Base-by-base conservation (phyloP, 2,113 vertebrate genomes). In the Pogonocichla stellata region DNA sequence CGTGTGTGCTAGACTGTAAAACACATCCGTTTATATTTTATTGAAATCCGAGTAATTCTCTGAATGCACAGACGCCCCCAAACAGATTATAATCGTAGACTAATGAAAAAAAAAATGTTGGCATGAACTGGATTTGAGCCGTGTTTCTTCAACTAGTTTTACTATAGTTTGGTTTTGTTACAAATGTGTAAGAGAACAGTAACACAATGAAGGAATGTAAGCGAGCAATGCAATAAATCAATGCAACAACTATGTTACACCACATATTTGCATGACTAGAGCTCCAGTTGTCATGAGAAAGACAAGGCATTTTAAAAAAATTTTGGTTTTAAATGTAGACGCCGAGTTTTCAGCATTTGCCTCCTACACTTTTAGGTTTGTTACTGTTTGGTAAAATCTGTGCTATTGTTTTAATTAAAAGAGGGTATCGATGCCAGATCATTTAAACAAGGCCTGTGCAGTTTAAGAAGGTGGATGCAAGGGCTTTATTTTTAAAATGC, bases 331-430 rank as follows among this genome's bases (percentile, higher is more conserved):
- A 42, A 33, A 40, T 64, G 61, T 45, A 92, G 82, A 92, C 62
- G 26, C 23, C 3, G 17, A 70, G 81, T 93, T 95, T 65, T 84
- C 56, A n/a, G 79, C 38, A 24, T 92, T 92, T 73, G 53, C 65
- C 42, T 60, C 80, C 67, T 71, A 40, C 86, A 54, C 83, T 89
- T 81, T 14, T 16, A 29, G 40, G 8, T 51, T 75, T 77, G 82
- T 77, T 94, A 71, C 88, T 79, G 36, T 89, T 86, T 29, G 42
- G 60, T 72, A 86, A 93, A 94, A 97, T 94, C 91, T 92, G 57
- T 95, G 60, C 82, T 90, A 89, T 92, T 95, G 89, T 93, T 94
- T 90, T 62, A 91, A 90, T 90, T 93, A 91, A 88, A 95, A 87
- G 84, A 92, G 56, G 50, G 20, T 84, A 60, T 66, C 12, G 12